Conservation (phyloP, 2,888 invertebrate species). For the Alviniconcha strummeri region DNA sequence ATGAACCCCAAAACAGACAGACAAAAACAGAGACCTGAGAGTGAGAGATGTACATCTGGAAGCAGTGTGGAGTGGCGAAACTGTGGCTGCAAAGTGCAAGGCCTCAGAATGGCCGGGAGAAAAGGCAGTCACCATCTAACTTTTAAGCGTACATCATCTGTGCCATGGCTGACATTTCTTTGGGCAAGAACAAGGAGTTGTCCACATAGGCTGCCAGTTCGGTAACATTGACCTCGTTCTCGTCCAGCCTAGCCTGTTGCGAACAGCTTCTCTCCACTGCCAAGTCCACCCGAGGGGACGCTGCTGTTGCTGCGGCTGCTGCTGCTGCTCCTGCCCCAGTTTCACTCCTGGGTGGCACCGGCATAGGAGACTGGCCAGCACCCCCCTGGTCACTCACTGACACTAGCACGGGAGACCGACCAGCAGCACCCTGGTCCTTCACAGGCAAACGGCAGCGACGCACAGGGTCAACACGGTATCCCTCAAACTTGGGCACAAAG, state of each 20-base stretch:
- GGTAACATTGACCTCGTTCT: conserved; percentile 88
- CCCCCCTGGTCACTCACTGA: too few relatives aligned
- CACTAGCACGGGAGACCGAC: too few relatives aligned
- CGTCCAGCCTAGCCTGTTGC: conserved; percentile 83
- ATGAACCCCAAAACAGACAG: too few relatives aligned
- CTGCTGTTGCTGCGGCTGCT: neutral
- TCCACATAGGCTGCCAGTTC: conserved; percentile 97
- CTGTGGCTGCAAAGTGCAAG: too few relatives aligned
- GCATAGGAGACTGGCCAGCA: too few relatives aligned
- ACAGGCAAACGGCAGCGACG: too few relatives aligned
- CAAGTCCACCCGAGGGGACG: neutral
- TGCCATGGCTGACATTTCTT: conserved; percentile 98
- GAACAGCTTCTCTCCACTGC: conserved; percentile 78
- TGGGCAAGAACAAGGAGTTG: conserved; percentile 95
- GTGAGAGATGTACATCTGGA: too few relatives aligned
- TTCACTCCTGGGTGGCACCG: neutral
- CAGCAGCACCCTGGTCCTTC: too few relatives aligned
- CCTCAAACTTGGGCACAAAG: neutral
- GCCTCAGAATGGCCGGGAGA: too few relatives aligned
- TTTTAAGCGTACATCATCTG: conserved; percentile 95
- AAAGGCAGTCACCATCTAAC: too few relatives aligned
- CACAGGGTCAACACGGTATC: neutral
- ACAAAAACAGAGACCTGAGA: too few relatives aligned
- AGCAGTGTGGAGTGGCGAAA: too few relatives aligned
- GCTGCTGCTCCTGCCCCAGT: neutral